These are phyloP conservation scores for Cyprinodon brontotheroides DNA, from an alignment of 2,113 vertebrate genomes.

Conservation along the genomic window DNA sequence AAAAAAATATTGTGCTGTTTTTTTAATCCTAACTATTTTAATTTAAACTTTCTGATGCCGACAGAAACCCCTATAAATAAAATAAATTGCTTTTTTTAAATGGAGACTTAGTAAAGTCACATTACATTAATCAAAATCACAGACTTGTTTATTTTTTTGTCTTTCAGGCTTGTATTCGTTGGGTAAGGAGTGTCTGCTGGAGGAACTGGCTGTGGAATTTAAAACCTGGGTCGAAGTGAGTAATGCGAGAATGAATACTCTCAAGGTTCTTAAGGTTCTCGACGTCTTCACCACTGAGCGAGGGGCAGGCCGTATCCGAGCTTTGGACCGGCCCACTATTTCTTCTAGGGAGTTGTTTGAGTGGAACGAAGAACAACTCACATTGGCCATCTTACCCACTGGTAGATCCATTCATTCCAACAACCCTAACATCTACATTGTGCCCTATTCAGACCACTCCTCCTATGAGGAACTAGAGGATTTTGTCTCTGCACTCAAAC, in stretches of 20 bases:
- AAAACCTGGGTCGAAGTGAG: constrained; percentile 92
- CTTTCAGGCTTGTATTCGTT: constrained; percentile 86
- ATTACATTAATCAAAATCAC: background rate
- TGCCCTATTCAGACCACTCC: constrained; percentile 96
- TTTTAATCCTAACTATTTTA: too few relatives aligned
- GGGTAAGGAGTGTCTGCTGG: constrained; percentile 90
- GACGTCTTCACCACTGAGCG: constrained; percentile 88
- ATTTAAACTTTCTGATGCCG: too few relatives aligned
- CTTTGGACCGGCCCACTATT: constrained; percentile 78
- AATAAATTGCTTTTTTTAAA: background rate
- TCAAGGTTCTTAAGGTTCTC: constrained; percentile 83
- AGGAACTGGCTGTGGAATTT: constrained; percentile 90
- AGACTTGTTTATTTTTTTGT: background rate
- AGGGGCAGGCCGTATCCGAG: constrained; percentile 85
- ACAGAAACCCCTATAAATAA: too few relatives aligned
- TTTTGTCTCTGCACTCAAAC: constrained; percentile 89
- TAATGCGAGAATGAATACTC: constrained; percentile 84
- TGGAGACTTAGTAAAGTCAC: background rate
- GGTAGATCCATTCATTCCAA: constrained; percentile 82
- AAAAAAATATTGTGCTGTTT: too few relatives aligned
- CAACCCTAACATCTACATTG: constrained; percentile 81
- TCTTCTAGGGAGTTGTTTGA: constrained; percentile 64
- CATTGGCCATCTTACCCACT: constrained; percentile 91
- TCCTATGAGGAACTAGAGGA: constrained; percentile 88
- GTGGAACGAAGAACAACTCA: constrained; percentile 87